Base-by-base conservation (phyloP, 1,140 invertebrate genomes). In the Lasioglossum albipes region DNA sequence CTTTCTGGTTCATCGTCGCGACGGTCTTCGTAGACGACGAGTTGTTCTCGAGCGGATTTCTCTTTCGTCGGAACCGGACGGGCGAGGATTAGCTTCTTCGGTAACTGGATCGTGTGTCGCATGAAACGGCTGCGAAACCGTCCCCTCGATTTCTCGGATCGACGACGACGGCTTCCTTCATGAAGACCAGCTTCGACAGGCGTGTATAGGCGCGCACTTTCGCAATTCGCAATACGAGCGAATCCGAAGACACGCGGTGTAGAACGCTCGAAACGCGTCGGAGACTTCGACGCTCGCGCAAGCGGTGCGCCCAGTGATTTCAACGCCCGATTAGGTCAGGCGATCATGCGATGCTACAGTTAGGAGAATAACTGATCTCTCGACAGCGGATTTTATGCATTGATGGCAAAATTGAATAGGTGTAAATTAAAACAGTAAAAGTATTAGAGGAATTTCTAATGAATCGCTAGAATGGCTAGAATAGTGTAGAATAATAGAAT, bases 81-180 rank as follows among this genome's bases (percentile, higher is more conserved):
- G 62, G 41, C 62, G 79, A 75, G 79, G 86, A 89, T 90, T 87
- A 85, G 86, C 86, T 87, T 91, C 85, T 80, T 83, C 85, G 87
- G 85, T 89, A 92, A 92, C 91, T 92, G 89, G 91, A 92, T 91
- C 90, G 89, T 83, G 20, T 2, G 76, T 45, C 65, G 66, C 75
- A 76, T 75, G 85, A 85, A 92, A 89, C 88, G 87, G 22, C 70
- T 66, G 69, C 52, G 57, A 78, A 73, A 79, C 22, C 36, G 77
- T 57, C 27, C 42, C n/a, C n/a, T 20, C 70, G 77, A 66, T 74
- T 67, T 79, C 71, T 73, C 70, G 52, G 54, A 75, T 71, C 45
- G 9, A 4, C 71, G 16, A 41, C 12, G 36, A 36, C 6, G 57
- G 27, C 22, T 74, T 79, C 62, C 45, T 74, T 59, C 18, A 18